Evolutionary conservation across 2,888 invertebrate genomes (phyloP), one percentile per base, ranked within the genome.

Genomic region (Drosophila anomalipes): DNA sequence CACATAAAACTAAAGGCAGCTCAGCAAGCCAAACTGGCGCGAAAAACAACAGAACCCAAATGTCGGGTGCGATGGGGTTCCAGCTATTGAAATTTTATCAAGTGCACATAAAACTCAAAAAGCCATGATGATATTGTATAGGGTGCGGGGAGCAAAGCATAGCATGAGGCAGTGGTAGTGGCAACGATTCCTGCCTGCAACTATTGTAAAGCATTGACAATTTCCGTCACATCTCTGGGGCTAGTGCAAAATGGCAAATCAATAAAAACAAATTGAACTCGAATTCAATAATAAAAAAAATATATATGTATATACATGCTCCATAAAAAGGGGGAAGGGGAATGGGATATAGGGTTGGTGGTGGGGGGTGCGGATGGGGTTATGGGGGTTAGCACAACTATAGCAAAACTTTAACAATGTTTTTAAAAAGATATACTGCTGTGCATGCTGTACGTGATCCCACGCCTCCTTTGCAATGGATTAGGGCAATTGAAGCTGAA

Each of bases 151-250:
- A 47, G 32, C 30, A 35, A 26, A 2, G 32, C 9, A 28, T 47
- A 2, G 32, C 9, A 28, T 47, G 47, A 28, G 35, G 32, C 28
- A 30, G 35, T 51, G 53, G 35, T 28, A 26, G 32, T 53, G 49
- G 64, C 41, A 70, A 67, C 63, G 64, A 70, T 59, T 65, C 75
- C 52, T 57, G 63, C 53, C 80, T 68, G 74, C 79, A 89, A 84
- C 91, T 84, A 87, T 91, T 91, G 91, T 91, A 87, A 88, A 91
- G 91, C 92, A 91, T 91, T 91, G 91, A 91, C 92, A 91, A 91
- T 91, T 91, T 91, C 89, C 90, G 86, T 91, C 83, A 91, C 87
- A 91, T 88, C 83, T 86, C 89, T 86, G 78, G 77, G 86, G 82
- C 70, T 71, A 83, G 91, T 86, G 90, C 85, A 89, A 91, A 91